Conservation (phyloP, 2,888 invertebrate species). For the Amblyjoppa proteus region DNA sequence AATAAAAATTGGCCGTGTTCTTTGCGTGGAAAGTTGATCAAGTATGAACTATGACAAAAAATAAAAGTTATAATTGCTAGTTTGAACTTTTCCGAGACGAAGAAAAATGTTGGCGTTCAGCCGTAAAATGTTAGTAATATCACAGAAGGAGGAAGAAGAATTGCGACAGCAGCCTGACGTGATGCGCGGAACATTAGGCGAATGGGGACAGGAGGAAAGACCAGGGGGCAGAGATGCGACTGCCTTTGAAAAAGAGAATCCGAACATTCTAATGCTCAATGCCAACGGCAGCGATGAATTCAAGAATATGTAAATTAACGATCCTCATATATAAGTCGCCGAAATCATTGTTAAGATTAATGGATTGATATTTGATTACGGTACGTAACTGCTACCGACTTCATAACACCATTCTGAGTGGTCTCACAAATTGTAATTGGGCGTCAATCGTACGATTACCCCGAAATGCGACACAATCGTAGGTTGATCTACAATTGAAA, state of each 20-base stretch:
- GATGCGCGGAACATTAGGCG: constrained; percentile 90
- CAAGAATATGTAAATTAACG: constrained; percentile 89
- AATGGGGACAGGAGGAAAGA: constrained; percentile 91
- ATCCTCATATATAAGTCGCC: neutral
- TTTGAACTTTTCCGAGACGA: constrained; percentile 23
- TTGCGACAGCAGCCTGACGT: constrained; percentile 90
- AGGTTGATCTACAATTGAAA: neutral
- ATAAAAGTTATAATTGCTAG: neutral
- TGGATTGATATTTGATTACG: constrained; percentile 31
- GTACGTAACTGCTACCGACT: constrained; percentile 21
- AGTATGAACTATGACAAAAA: neutral
- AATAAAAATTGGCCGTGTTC: neutral
- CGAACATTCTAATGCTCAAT: constrained; percentile 90
- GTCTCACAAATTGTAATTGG: constrained; percentile 35
- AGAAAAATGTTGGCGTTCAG: constrained; percentile 66
- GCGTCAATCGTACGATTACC: neutral
- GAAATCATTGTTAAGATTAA: constrained; percentile 40
- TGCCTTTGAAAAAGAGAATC: constrained; percentile 92
- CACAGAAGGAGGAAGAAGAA: constrained; percentile 90
- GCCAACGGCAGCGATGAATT: constrained; percentile 90
- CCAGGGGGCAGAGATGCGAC: constrained; percentile 89
- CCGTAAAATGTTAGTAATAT: constrained; percentile 81
- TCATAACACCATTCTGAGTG: constrained; percentile 46
- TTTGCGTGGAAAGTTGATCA: neutral
- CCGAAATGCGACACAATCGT: neutral